Evolutionary conservation across 2,888 invertebrate species (phyloP), one percentile per base, ranked within the genome.

Genomic region (Ecliptopera silaceata): DNA sequence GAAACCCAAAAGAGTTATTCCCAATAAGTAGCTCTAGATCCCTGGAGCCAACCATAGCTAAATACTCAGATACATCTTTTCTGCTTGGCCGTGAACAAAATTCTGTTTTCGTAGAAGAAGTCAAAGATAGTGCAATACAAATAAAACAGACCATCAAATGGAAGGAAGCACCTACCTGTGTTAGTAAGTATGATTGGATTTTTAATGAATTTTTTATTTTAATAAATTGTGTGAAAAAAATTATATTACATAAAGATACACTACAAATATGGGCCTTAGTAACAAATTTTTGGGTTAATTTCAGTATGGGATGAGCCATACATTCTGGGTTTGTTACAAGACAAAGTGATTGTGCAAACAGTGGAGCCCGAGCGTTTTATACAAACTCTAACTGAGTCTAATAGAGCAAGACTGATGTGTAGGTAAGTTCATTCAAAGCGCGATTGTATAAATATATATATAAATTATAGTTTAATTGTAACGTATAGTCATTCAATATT

Each of bases 221-320:
- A 22, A 22, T 22, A 4, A 22, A 22, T 3, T 22, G 6, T 22
- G 6, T 22, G n/a, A n/a, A n/a, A n/a, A n/a, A n/a, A n/a, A n/a
- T n/a, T n/a, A n/a, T n/a, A n/a, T n/a, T n/a, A n/a, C n/a, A n/a
- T n/a, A n/a, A n/a, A n/a, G n/a, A n/a, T n/a, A n/a, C n/a, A n/a
- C n/a, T n/a, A n/a, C n/a, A 20, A 20, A 20, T 3, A 4, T 20
- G 2, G 20, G 20, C 4, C 4, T 20, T 26, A 1, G 26, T 26
- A n/a, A n/a, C 31, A 31, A 6, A 6, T 34, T 34, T 1, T 34
- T 34, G 13, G 20, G 26, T 26, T 53, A 29, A 17, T 48, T 53
- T 36, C 36, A 54, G 54, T 54, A 22, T 97, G 98, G 95, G 98
- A 99, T 84, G 95, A 97, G 71, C 99, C 99, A 0, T 99, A 97